Percentiles rank a stretch among this genome's conserved stretches.
Conservation (phyloP, 2,797 vertebrate genomes). For the Heteromormyrus szaboi region DNA sequence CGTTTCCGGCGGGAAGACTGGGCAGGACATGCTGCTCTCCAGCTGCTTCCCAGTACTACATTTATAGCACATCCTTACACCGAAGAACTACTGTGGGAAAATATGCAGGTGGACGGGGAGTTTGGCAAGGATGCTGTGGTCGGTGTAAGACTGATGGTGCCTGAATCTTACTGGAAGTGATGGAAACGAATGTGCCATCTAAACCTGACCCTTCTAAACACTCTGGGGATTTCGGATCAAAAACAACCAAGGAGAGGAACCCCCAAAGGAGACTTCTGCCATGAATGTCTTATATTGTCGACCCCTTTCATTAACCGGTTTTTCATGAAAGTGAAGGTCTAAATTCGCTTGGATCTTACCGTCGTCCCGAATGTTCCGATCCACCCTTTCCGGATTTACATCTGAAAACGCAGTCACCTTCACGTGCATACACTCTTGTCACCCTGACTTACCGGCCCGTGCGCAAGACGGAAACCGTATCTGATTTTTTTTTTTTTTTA, state of each 20-base stretch:
- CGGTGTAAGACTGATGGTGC: conserved; percentile 54
- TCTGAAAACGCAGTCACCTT: not conserved
- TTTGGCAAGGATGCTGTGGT: conserved; percentile 23
- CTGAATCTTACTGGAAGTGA: conserved; percentile 46
- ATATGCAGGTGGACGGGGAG: conserved; percentile 5
- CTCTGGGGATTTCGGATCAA: conserved; percentile 42
- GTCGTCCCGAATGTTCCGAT: not conserved
- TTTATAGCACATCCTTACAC: not conserved
- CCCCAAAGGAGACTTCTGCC: conserved; percentile 24
- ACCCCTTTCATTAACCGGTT: conserved; percentile 14
- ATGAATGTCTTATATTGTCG: conserved; percentile 45
- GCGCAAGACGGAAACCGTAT: not conserved
- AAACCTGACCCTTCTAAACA: conserved; percentile 10
- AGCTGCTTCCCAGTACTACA: not conserved
- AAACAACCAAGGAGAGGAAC: conserved; percentile 1
- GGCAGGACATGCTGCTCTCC: not conserved
- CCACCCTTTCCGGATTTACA: not conserved
- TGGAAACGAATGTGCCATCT: conserved; percentile 19
- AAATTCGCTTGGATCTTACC: not conserved
- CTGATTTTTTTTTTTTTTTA: not conserved
- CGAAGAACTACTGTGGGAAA: conserved; percentile 12
- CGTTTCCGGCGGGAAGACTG: not conserved
- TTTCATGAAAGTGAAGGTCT: not conserved
- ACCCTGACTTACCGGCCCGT: not conserved
- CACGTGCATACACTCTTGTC: not conserved